Evolutionary conservation across 2,888 invertebrate genomes (phyloP).

Genomic region (Erebia ligea): DNA sequence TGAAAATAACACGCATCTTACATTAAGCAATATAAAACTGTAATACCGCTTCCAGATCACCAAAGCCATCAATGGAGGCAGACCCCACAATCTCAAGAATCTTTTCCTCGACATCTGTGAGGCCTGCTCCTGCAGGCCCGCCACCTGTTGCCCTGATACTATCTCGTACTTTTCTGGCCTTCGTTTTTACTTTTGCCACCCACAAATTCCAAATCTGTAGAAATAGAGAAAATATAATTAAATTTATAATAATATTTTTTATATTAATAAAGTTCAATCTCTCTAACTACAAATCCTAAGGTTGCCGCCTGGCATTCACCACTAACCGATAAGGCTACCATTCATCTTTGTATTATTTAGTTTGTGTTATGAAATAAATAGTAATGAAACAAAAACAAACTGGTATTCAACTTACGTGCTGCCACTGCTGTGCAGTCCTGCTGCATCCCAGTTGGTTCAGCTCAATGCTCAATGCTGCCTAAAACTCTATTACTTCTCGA

Average conservation of each 20-base stretch:
- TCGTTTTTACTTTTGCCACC: background rate
- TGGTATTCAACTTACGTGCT: background rate
- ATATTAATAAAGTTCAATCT: background rate
- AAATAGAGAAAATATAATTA: background rate
- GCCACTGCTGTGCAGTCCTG: background rate
- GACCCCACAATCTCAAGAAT: background rate
- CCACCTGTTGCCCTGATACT: background rate
- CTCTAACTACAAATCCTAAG: background rate
- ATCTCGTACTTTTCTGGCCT: background rate
- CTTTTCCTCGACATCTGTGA: background rate
- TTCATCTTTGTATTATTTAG: background rate
- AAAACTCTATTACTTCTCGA: background rate
- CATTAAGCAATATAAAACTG: background rate
- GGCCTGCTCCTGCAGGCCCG: background rate
- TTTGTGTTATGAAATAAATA: background rate
- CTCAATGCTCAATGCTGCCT: background rate
- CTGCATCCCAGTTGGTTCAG: background rate
- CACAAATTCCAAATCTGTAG: background rate
- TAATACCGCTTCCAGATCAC: background rate
- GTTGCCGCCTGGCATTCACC: background rate
- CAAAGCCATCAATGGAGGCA: background rate
- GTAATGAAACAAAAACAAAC: background rate
- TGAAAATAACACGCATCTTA: background rate
- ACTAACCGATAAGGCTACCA: background rate
- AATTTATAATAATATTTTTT: background rate